A percentile compares a stretch with the other conserved stretches of the same genome.
These are phyloP conservation scores for Ypsolopha scabrella DNA, from an alignment of 2,888 invertebrate genomes.

Conservation along the genomic window DNA sequence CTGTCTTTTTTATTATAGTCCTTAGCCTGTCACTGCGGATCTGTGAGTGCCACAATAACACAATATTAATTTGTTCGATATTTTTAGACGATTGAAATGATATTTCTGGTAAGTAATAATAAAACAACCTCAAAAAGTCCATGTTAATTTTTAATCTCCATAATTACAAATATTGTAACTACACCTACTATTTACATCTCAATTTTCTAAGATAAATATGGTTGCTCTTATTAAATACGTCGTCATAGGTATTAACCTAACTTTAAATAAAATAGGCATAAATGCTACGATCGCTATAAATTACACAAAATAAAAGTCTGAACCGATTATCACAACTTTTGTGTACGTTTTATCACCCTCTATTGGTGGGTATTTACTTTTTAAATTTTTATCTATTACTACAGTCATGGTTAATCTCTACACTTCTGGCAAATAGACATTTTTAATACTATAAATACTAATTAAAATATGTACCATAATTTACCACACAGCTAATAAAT, in stretches of 20 bases:
- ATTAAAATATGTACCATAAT: background rate
- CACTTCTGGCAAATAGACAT: slow-evolving; percentile 34
- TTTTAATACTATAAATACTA: background rate
- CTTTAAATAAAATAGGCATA: slow-evolving; percentile 31
- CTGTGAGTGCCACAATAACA: background rate
- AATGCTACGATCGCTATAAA: slow-evolving; percentile 42
- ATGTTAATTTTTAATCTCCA: slow-evolving; percentile 25
- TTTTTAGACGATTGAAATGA: too few relatives aligned
- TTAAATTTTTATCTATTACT: slow-evolving; percentile 15
- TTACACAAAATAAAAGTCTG: slow-evolving; percentile 39
- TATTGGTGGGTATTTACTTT: slow-evolving; percentile 27
- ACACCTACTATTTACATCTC: slow-evolving; percentile 59
- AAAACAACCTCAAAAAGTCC: slow-evolving; percentile 14
- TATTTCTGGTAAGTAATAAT: slow-evolving; percentile 3
- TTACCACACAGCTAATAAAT: slow-evolving; percentile 1
- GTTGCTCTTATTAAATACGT: slow-evolving; percentile 48
- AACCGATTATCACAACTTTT: slow-evolving; percentile 59
- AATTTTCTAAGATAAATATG: slow-evolving; percentile 41
- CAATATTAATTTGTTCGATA: too few relatives aligned
- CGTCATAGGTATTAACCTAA: slow-evolving; percentile 12
- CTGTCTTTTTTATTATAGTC: too few relatives aligned
- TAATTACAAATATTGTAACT: slow-evolving; percentile 64
- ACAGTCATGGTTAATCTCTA: slow-evolving; percentile 36
- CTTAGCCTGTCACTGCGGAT: background rate
- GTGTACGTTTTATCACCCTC: slow-evolving; percentile 33